A percentile compares a stretch with the other conserved stretches of the same genome.
phyloP scores from a whole-genome alignment of 92 coral and sea anemone genomes.

The Siderastrea radians region DNA sequence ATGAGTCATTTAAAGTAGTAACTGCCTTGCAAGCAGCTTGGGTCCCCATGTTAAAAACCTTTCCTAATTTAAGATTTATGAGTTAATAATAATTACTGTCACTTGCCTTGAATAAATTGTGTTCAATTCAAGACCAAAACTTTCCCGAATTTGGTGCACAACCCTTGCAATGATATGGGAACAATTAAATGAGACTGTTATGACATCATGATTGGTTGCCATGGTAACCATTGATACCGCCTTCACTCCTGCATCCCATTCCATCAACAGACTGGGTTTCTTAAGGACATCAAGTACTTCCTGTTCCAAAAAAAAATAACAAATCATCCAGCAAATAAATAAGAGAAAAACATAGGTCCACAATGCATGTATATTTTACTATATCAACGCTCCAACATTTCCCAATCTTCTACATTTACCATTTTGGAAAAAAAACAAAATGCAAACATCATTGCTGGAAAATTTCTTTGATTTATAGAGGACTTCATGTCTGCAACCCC shows the following conservation, averaged over 20 bases:
- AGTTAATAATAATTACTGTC: background rate
- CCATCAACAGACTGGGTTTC: slow-evolving; percentile 65
- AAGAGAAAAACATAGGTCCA: background rate
- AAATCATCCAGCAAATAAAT: background rate
- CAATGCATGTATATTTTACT: background rate
- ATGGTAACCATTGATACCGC: slow-evolving; percentile 67
- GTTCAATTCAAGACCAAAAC: slow-evolving; percentile 48
- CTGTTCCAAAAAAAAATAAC: slow-evolving; percentile 26
- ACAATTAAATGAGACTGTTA: slow-evolving; percentile 67
- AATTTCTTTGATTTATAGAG: too few species aligned
- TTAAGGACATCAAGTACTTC: slow-evolving; percentile 70
- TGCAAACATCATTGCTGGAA: too few species aligned
- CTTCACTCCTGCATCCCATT: slow-evolving; percentile 81
- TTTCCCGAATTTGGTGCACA: slow-evolving; percentile 15
- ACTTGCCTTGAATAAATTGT: slow-evolving; percentile 69
- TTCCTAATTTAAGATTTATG: too few species aligned
- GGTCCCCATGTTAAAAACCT: too few species aligned
- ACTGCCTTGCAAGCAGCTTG: too few species aligned
- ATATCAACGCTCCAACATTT: too few species aligned
- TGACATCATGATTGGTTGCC: slow-evolving; percentile 77
- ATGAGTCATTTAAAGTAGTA: too few species aligned
- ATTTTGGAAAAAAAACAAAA: too few species aligned
- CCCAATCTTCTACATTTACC: too few species aligned
- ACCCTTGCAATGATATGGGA: slow-evolving; percentile 22
- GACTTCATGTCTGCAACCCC: too few species aligned